Conservation (phyloP, 2,113 vertebrate species). For the Salminus brasiliensis region DNA sequence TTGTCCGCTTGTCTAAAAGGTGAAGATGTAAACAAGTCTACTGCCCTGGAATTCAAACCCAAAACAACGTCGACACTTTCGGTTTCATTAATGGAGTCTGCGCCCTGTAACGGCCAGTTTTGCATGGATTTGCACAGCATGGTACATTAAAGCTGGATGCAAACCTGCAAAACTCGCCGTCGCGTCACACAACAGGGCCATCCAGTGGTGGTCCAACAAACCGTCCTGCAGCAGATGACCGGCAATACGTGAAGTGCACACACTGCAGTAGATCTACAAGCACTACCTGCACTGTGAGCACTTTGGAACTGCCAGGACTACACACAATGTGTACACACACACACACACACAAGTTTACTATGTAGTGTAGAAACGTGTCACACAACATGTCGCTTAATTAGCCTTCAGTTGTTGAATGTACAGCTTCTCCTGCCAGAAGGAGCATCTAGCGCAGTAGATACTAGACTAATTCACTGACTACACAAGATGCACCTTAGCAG, state of each 20-base stretch:
- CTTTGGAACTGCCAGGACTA: constrained; percentile 91
- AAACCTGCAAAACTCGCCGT: constrained; percentile 95
- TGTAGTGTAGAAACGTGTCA: not conserved
- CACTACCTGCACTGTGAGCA: constrained; percentile 99
- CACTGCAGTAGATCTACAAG: constrained; percentile 89
- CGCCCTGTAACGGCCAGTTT: constrained; percentile 82
- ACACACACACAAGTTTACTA: too few species aligned
- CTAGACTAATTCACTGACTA: constrained; percentile 93
- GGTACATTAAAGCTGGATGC: constrained; percentile 83
- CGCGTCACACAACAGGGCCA: constrained; percentile 53
- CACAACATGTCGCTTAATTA: not conserved
- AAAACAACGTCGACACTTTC: not conserved
- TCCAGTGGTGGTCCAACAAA: not conserved
- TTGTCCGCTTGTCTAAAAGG: not conserved
- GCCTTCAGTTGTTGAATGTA: constrained; percentile 34
- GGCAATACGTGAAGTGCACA: constrained; percentile 93
- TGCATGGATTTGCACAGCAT: constrained; percentile 98
- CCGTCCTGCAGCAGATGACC: constrained; percentile 64
- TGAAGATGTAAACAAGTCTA: not conserved
- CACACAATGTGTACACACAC: constrained; percentile 5
- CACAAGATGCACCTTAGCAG: constrained; percentile 99
- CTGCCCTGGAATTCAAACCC: not conserved
- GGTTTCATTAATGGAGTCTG: not conserved
- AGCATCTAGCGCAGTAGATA: constrained; percentile 99
- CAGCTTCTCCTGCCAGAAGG: constrained; percentile 93